Evolutionary conservation across 2,113 vertebrate genomes (phyloP).

Genomic region (Junco hyemalis): DNA sequence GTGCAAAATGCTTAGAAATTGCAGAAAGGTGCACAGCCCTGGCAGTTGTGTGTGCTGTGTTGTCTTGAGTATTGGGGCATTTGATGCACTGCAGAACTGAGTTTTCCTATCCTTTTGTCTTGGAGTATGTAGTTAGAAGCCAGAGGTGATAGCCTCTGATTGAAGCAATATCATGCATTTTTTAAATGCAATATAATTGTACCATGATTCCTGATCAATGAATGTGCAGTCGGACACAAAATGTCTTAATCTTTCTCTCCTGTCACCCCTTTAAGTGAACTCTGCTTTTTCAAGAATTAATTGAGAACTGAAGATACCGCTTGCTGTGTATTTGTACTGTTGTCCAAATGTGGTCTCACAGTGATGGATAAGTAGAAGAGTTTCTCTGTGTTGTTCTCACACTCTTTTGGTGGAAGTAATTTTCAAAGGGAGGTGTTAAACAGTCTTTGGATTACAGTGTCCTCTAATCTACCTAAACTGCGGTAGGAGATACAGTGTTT

Average conservation of each 20-base stretch:
- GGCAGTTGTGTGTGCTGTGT: not conserved
- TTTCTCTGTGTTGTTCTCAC: not conserved
- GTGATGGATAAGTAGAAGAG: not conserved
- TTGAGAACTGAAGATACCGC: not conserved
- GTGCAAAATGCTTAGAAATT: not conserved
- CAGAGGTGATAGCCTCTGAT: not conserved
- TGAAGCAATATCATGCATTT: not conserved
- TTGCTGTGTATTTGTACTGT: not conserved
- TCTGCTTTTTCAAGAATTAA: not conserved
- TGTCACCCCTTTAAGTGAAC: not conserved
- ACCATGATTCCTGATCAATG: not conserved
- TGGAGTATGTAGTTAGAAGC: not conserved
- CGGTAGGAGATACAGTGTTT: not conserved
- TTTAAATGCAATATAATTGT: not conserved
- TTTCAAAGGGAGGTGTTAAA: not conserved
- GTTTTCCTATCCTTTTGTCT: not conserved
- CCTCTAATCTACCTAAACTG: not conserved
- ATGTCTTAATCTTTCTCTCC: not conserved
- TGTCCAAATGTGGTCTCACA: not conserved
- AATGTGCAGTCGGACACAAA: not conserved
- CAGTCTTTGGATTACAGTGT: not conserved
- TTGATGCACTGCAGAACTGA: not conserved
- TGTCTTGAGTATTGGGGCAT: not conserved
- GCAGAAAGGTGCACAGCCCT: fast-evolving
- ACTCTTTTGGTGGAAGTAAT: not conserved